A percentile compares a stretch with the other conserved stretches of the same genome.
Conservation (phyloP, 2,797 vertebrate genomes). For the Dipus sagitta region DNA sequence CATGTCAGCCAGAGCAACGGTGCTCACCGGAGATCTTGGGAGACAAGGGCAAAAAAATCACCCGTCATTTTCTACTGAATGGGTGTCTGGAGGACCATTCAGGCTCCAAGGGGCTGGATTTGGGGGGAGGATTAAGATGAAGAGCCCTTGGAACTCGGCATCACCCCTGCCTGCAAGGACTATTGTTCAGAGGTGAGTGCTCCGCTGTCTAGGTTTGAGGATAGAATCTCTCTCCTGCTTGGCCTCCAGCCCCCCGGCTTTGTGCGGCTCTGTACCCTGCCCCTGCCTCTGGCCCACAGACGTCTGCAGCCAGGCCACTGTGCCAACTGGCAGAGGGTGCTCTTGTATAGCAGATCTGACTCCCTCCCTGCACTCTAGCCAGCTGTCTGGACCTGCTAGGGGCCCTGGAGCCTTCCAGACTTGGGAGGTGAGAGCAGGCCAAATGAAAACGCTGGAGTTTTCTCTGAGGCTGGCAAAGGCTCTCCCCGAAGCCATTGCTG, state of each 20-base stretch:
- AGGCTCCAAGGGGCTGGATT: constrained; percentile 71
- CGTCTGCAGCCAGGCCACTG: constrained; percentile 82
- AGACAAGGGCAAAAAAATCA: constrained; percentile 26
- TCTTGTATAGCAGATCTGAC: constrained; percentile 87
- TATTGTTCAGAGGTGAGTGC: constrained; percentile 73
- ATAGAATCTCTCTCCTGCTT: constrained; percentile 84
- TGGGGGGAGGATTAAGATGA: constrained; percentile 72
- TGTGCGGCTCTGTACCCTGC: constrained; percentile 84
- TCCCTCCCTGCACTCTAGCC: constrained; percentile 74
- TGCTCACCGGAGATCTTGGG: neutral
- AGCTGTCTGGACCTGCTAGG: constrained; percentile 49
- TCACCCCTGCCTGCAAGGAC: neutral
- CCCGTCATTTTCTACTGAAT: constrained; percentile 60
- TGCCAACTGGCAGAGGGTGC: constrained; percentile 89
- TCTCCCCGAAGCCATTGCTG: neutral
- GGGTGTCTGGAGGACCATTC: constrained; percentile 43
- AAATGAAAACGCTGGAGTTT: neutral
- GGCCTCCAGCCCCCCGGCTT: constrained; percentile 81
- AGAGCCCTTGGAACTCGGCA: constrained; percentile 79
- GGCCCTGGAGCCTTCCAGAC: constrained; percentile 63
- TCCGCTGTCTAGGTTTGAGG: constrained; percentile 50
- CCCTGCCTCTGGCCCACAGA: constrained; percentile 63
- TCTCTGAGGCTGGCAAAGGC: neutral
- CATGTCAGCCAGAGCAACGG: neutral
- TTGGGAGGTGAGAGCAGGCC: neutral